Base-by-base conservation (phyloP, 1,140 invertebrate genomes). In the Bombus confusus region DNA sequence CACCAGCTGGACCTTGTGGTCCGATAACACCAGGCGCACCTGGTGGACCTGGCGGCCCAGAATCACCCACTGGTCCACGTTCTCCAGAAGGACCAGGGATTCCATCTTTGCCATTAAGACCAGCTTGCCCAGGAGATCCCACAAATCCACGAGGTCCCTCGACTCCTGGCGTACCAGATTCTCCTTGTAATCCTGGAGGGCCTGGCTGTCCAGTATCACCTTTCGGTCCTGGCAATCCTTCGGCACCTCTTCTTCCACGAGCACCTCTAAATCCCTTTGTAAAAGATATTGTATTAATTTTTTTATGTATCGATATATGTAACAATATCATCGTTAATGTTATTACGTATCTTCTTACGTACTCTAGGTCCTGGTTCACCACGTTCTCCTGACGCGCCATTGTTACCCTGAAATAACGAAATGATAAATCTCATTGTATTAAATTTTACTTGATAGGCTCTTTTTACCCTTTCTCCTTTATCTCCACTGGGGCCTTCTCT, bases 1-100 rank as follows among this genome's bases (percentile, higher is more conserved):
- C 97, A 82, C 98, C 98, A 93, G 97, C 97, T 62, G 96, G 96
- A 75, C 98, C 98, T 79, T 96, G 96, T 71, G 96, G 95, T 75
- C 98, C 98, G 86, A 98, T 96, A 92, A 98, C 97, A 76, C 98
- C 98, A 68, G 96, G 96, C 72, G 95, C 94, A 81, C 98, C 98
- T 92, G 96, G 94, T 77, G 96, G 93, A 31, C 97, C 97, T 41
- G 96, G 93, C 66, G 95, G 90, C n/a, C 98, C 98, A 83, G 97
- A 94, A 93, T 98, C 97, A 76, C 98, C 98, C 86, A 96, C 96
- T 52, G 97, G 96, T 6, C 98, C 98, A 69, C 96, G 89, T 72
- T 96, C 96, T 43, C 98, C 98, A 28, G 96, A 95, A 25, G 97
- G 97, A 66, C 97, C 97, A 90, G 96, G 95, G 84, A 96, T 95